phyloP scores from a whole-genome alignment of 2,113 vertebrate species.

The Chroicocephalus ridibundus region DNA sequence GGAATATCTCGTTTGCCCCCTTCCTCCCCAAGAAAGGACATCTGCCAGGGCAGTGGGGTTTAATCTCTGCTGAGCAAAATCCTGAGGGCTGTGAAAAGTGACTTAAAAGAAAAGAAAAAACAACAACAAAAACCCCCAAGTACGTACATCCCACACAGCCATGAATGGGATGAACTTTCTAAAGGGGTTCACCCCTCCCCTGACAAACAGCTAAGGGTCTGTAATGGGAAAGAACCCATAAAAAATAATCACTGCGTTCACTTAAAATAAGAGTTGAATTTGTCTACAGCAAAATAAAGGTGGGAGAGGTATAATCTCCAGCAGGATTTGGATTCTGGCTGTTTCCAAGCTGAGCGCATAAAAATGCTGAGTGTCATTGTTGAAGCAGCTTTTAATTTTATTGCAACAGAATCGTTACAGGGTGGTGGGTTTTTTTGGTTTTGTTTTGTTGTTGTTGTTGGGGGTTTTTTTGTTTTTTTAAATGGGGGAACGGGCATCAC shows the following conservation, averaged over 20 bases:
- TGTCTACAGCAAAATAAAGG: neutral
- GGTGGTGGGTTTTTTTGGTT: too few species aligned
- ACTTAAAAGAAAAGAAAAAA: neutral
- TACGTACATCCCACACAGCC: rapidly evolving
- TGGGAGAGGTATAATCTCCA: neutral
- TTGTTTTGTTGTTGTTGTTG: too few species aligned
- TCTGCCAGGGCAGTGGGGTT: neutral
- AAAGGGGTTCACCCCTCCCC: neutral
- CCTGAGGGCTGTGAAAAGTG: neutral
- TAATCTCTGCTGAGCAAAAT: neutral
- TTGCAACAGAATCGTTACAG: neutral
- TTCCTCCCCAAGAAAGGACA: neutral
- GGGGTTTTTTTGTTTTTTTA: neutral
- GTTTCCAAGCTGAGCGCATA: neutral
- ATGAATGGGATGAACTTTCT: rapidly evolving
- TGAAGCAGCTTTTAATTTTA: neutral
- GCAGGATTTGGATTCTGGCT: neutral
- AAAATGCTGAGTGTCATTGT: neutral
- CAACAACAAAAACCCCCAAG: neutral
- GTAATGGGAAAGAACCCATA: neutral
- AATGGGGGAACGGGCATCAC: neutral
- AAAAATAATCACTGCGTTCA: neutral
- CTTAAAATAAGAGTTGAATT: neutral
- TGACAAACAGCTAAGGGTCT: neutral
- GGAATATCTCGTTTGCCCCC: too few species aligned